Percentiles rank a stretch among this genome's conserved stretches.
These are phyloP conservation scores for Arizona elegans DNA, from an alignment of 2,113 vertebrate species.

Conservation along the genomic window DNA sequence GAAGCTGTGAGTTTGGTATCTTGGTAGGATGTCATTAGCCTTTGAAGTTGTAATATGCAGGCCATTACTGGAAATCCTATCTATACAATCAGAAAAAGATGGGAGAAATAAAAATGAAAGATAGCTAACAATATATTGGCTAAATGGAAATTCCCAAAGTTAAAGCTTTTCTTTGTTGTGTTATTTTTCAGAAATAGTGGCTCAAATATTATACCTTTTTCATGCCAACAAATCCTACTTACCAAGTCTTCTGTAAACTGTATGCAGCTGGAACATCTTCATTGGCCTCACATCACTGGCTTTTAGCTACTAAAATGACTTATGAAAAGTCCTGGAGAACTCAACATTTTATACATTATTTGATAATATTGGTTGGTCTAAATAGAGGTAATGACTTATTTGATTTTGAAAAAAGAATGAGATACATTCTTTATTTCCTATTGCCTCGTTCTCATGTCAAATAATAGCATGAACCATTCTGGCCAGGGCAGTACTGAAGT, in stretches of 20 bases:
- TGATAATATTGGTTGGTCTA: too few relatives aligned
- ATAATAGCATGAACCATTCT: neutral
- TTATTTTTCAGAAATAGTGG: neutral
- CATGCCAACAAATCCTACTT: neutral
- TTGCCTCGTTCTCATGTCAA: neutral
- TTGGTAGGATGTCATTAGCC: constrained; percentile 35
- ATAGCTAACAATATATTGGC: neutral
- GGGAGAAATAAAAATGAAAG: neutral
- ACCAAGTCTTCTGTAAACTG: neutral
- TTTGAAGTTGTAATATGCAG: constrained; percentile 42
- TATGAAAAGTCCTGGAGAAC: neutral
- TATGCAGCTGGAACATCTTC: neutral
- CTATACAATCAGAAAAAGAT: constrained; percentile 40
- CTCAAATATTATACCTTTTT: neutral
- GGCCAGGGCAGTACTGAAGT: neutral
- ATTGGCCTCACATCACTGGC: neutral
- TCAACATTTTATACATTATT: neutral
- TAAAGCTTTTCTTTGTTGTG: neutral
- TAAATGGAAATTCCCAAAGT: neutral
- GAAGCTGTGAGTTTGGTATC: constrained; percentile 36
- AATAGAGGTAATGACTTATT: neutral
- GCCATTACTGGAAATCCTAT: constrained; percentile 31
- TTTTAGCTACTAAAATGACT: neutral
- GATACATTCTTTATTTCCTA: neutral
- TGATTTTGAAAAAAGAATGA: neutral